These are phyloP conservation scores for Smittia aterrima DNA, from an alignment of 2,888 invertebrate genomes.

Conservation along the genomic window DNA sequence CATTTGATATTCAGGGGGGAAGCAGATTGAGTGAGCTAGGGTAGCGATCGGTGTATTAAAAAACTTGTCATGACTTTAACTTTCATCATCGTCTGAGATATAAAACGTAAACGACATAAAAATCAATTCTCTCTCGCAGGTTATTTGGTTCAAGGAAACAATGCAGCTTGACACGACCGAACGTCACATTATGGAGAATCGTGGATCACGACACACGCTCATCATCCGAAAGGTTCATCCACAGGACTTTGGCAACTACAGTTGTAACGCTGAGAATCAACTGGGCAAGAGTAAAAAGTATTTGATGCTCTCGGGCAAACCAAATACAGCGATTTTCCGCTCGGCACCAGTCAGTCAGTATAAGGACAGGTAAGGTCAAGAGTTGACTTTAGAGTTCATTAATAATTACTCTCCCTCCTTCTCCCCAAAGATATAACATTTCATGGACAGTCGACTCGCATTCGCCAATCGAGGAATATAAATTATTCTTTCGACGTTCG, in stretches of 20 bases:
- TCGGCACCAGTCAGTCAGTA: constrained; percentile 62
- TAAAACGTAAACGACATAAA: constrained; percentile 15
- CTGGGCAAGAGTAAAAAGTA: constrained; percentile 65
- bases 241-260: constrained; percentile 69
- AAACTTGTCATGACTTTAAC: neutral
- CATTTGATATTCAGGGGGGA: too few relatives aligned
- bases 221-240: constrained; percentile 66
- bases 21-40: too few relatives aligned
- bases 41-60: neutral
- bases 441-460: constrained; percentile 67
- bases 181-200: constrained; percentile 64
- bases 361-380: constrained; percentile 52
- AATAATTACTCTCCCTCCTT: too few relatives aligned
- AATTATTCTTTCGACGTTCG: constrained; percentile 63
- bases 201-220: constrained; percentile 65
- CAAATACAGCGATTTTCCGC: constrained; percentile 64
- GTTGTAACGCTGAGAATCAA: constrained; percentile 67
- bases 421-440: constrained; percentile 66
- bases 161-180: constrained; percentile 68
- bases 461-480: constrained; percentile 66
- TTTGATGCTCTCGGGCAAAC: constrained; percentile 66
- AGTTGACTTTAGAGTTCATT: neutral
- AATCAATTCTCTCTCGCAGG: constrained; percentile 52
- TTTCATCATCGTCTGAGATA: too few relatives aligned
- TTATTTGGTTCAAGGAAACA: constrained; percentile 67